Evolutionary conservation across 2,797 vertebrate species (phyloP).

Genomic region (Masticophis lateralis): DNA sequence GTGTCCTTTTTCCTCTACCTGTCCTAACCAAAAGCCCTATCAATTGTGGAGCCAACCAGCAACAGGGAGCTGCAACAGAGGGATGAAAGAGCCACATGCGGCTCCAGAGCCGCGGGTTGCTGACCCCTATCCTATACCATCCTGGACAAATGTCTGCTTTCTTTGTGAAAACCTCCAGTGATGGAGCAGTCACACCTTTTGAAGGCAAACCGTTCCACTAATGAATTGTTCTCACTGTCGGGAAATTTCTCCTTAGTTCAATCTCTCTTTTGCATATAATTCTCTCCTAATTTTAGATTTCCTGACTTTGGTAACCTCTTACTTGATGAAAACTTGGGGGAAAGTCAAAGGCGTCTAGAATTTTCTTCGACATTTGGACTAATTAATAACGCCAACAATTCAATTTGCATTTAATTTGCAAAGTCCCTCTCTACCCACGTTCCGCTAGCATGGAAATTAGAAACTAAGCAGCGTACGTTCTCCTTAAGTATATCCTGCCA

Average conservation of each 20-base stretch:
- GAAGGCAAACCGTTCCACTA: background rate
- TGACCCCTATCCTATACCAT: too few species aligned
- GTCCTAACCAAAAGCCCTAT: too few species aligned
- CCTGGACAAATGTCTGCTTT: too few species aligned
- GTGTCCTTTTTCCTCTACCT: too few species aligned
- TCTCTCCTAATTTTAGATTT: background rate
- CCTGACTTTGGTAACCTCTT: background rate
- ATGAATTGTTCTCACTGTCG: background rate
- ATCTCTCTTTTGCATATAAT: background rate
- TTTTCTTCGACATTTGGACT: background rate
- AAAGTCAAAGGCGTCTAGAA: background rate
- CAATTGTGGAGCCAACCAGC: too few species aligned
- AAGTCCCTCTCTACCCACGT: background rate
- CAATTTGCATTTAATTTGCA: background rate
- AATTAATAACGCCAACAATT: background rate
- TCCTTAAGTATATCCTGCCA: background rate
- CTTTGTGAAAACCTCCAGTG: too few species aligned
- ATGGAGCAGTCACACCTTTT: too few species aligned
- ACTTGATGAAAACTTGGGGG: background rate
- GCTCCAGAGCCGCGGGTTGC: too few species aligned
- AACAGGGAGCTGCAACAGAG: too few species aligned
- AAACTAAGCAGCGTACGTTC: background rate
- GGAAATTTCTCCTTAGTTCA: background rate
- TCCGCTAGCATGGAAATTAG: background rate
- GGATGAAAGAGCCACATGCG: too few species aligned